Evolutionary conservation across 2,888 invertebrate species (phyloP), one percentile per base, ranked within the genome.

Genomic region (Limnephilus marmoratus): DNA sequence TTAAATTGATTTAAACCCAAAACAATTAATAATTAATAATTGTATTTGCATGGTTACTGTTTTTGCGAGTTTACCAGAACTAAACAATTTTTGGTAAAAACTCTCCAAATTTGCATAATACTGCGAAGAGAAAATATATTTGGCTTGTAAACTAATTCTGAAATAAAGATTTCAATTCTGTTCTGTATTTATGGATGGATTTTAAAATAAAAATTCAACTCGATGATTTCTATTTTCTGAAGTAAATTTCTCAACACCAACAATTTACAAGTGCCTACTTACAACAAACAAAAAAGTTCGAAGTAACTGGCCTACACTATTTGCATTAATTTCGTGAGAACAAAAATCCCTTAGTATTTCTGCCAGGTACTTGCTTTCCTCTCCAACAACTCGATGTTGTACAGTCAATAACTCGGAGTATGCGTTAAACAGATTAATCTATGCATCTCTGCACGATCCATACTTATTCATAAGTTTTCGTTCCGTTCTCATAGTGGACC

Each of bases 381-480:
- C 12, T 80, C 68, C 24, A 24, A 68, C 68, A 68, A 90, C 85
- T 85, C 85, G 53, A 85, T 68, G 90, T 68, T 85, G 85, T 53
- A 68, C 53, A 85, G 90, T 90, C 90, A 90, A 90, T 90, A 85
- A 85, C 85, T 90, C 68, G 12, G 18, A 82, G 82, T 31, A 24
- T 34, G 88, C 81, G 81, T 85, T 53, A 12, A 53, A 85, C 85
- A 37, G 53, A 83, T 83, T 90, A 90, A 91, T 91, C 85, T 91
- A 85, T 91, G 87, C 91, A 86, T 86, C 91, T 81, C 86, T 83
- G 80, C 24, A 91, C 90, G 24, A 9, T 68, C 68, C n/a, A 68
- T 68, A 68, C 15, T 81, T 86, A 91, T 92, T 92, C 92, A 91
- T 92, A 92, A 34, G 86, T 85, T 92, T 91, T 85, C 29, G 45